Conservation (phyloP, 2,797 vertebrate genomes). For the Botia kubotai region DNA sequence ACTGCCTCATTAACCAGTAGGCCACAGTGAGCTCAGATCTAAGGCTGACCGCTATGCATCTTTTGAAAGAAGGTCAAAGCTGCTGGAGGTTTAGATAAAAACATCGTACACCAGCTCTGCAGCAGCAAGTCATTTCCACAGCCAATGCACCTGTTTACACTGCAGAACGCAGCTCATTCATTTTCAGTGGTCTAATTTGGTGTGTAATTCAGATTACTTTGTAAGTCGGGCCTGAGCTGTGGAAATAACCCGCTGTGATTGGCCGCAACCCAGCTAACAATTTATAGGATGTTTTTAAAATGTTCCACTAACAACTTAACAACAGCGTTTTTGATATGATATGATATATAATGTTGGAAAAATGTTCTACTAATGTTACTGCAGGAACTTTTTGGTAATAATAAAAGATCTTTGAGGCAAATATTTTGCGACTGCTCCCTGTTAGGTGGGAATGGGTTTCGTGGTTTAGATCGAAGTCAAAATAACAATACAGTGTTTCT, state of each 20-base stretch:
- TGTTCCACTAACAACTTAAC: too few species aligned
- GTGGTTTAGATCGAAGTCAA: neutral
- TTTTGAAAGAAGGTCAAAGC: slow-evolving; percentile 57
- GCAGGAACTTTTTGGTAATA: too few species aligned
- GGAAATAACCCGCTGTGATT: slow-evolving; percentile 35
- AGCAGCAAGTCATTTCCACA: slow-evolving; percentile 52
- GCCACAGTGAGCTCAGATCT: neutral
- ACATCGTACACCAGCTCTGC: slow-evolving; percentile 48
- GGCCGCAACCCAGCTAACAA: neutral
- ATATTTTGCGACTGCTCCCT: too few species aligned
- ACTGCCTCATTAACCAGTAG: too few species aligned
- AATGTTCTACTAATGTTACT: too few species aligned
- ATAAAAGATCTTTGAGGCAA: too few species aligned
- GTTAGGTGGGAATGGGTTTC: neutral
- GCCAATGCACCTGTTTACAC: slow-evolving; percentile 57
- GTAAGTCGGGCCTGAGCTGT: slow-evolving; percentile 44
- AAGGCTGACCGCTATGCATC: slow-evolving; percentile 18
- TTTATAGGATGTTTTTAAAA: neutral
- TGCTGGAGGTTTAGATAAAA: slow-evolving; percentile 48
- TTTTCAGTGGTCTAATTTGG: slow-evolving; percentile 62
- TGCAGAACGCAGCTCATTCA: slow-evolving; percentile 55
- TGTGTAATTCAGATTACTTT: slow-evolving; percentile 64
- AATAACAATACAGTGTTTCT: neutral
- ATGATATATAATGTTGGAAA: too few species aligned
- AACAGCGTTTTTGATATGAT: too few species aligned